These are phyloP conservation scores for Falco cherrug DNA, from an alignment of 2,797 vertebrate genomes.

Conservation along the genomic window DNA sequence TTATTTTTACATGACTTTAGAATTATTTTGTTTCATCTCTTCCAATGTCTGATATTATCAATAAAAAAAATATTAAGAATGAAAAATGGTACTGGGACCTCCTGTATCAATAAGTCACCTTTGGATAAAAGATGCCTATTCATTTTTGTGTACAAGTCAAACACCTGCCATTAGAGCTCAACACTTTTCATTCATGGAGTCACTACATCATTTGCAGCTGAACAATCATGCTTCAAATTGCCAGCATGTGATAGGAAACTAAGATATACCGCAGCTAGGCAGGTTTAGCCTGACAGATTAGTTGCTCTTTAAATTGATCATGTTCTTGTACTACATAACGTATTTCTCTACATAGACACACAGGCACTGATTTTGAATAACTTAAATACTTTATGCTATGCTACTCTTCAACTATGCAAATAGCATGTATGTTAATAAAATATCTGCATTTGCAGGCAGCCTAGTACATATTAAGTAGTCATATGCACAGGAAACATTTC, in stretches of 20 bases:
- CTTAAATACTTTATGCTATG: neutral
- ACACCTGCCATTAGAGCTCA: neutral
- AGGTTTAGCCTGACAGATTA: neutral
- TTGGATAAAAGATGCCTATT: neutral
- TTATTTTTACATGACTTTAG: neutral
- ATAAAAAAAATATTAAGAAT: neutral
- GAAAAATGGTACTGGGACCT: neutral
- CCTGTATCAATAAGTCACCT: neutral
- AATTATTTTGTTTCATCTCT: neutral
- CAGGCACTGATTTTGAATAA: neutral
- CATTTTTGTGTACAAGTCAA: neutral
- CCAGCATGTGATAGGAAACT: neutral
- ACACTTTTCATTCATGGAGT: neutral
- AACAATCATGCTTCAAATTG: slow-evolving; percentile 6
- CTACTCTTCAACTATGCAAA: neutral
- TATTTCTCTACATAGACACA: neutral
- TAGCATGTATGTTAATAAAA: neutral
- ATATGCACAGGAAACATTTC: neutral
- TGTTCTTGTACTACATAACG: neutral
- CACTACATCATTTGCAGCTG: neutral
- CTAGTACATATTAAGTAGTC: neutral
- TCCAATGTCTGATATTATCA: neutral
- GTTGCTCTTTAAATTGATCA: neutral
- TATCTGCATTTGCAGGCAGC: neutral
- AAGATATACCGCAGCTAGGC: neutral